Evolutionary conservation across 2,888 invertebrate species (phyloP), one percentile per base, ranked within the genome.

Genomic region (Notodonta ziczac): DNA sequence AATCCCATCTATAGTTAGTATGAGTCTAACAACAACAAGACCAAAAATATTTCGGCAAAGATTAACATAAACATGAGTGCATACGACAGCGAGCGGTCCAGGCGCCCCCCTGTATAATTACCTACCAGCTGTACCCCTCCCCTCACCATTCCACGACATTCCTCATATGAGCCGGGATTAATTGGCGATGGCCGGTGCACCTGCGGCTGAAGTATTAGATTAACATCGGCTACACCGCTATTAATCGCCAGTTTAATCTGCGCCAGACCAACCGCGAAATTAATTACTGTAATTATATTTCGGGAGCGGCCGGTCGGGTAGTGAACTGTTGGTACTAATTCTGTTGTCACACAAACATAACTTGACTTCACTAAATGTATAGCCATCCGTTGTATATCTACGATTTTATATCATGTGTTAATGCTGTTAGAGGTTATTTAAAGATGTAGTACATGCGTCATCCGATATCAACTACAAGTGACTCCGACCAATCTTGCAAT

Each of bases 151-250:
- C 52, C 13, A 35, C 46, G 75, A 82, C 80, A 83, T 84, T 84
- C 74, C 80, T 82, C 81, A 81, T 81, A 35, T 35, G 79, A 62
- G 54, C 72, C 76, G 70, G 72, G 75, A 84, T 86, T 88, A 87
- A 85, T 89, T 86, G 88, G 84, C 84, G 87, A 84, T 82, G 81
- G 77, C 81, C 79, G 70, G 72, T 73, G 78, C 87, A 90, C 90
- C 91, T 91, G 92, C 85, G 73, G 61, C 84, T 89, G 91, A 91
- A 89, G 81, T 87, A 87, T 84, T 73, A 84, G 84, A 91, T 90
- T 89, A 89, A 86, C 88, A 88, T 89, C 87, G 85, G 83, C 85
- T 86, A 87, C 86, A 82, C 85, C 72, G 74, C 86, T 78, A 86
- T 89, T 89, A 89, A 89, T 91, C 81, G 87, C 82, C 84, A 82